Evolutionary conservation across 92 coral and sea anemone species (phyloP), one percentile per base, ranked within the genome.

Genomic region (Chrysogorgia sp.): DNA sequence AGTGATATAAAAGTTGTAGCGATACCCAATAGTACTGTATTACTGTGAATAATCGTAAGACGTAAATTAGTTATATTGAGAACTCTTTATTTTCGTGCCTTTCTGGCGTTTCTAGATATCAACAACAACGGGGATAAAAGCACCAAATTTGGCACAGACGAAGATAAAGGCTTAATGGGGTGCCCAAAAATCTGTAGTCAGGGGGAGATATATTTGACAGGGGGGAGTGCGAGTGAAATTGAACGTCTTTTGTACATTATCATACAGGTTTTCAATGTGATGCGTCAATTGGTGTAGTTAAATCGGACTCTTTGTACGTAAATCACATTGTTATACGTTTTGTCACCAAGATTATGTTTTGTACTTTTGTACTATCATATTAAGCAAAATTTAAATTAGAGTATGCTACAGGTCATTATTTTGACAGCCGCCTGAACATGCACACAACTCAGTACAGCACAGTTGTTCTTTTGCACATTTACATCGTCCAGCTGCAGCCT

Each of bases 401-500:
- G 23, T 53, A 23, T 19, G 60, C 82, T 37, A 37, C 43, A 4
- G 43, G 43, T 12, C 43, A 37, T 37, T 37, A 37, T 37, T 37
- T 50, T 37, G 43, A 37, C 43, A 37, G 43, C 43, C 43, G 43
- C 43, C 43, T 37, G 43, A 37, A 37, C 43, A 37, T 64, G 34
- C 10, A 60, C 82, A 76, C 28, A 76, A 65, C 49, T 76, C 82
- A 30, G 72, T 76, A 76, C 82, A 60, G 22, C 34, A 32, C 56
- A 77, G 34, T 22, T 77, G 50, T 14, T 67, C 57, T 26, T 77
- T 60, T 40, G 45, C 15, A 56, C 75, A 77, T 50, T 48, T 77
- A 34, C 75, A 77, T 9, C 60, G 14, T 77, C n/a, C 53, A 7
- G 10, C n/a, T 47, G 53, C 53, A 47, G 53, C 53, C 53, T 47